Percentiles rank a stretch among this genome's conserved stretches.
Evolutionary conservation across 2,797 vertebrate genomes (phyloP).

Genomic region (Coccyzus lansbergi): DNA sequence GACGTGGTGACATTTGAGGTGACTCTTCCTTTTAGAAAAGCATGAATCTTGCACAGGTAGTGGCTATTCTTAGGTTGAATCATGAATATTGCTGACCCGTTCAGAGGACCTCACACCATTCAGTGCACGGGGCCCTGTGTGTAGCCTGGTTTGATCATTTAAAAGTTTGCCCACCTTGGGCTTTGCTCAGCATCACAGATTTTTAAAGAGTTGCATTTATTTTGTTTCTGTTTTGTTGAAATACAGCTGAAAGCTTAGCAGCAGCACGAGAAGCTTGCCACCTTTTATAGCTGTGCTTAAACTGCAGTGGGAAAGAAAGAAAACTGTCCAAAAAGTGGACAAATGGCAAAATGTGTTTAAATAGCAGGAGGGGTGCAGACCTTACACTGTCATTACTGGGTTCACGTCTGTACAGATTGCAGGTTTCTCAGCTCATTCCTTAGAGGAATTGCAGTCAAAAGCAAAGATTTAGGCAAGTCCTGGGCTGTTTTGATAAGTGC

Average conservation of each 20-base stretch:
- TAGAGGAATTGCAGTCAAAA: not conserved
- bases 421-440: conserved; percentile 17
- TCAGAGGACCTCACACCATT: not conserved
- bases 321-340: not conserved
- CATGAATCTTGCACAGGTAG: not conserved
- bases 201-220: not conserved
- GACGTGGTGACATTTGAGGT: not conserved
- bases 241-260: not conserved
- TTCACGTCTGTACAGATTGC: not conserved
- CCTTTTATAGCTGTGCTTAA: not conserved
- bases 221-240: not conserved
- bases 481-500: not conserved
- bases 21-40: not conserved
- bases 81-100: not conserved
- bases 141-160: not conserved
- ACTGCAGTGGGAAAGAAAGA: not conserved
- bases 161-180: not conserved
- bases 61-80: not conserved
- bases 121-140: not conserved
- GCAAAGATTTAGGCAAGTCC: not conserved
- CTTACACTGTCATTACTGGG: not conserved
- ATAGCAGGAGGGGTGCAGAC: not conserved
- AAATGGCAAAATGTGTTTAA: not conserved
- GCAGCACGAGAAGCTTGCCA: not conserved
- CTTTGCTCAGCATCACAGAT: not conserved